Conservation (phyloP, 2,797 vertebrate genomes). For the Lutjanus argentimaculatus region DNA sequence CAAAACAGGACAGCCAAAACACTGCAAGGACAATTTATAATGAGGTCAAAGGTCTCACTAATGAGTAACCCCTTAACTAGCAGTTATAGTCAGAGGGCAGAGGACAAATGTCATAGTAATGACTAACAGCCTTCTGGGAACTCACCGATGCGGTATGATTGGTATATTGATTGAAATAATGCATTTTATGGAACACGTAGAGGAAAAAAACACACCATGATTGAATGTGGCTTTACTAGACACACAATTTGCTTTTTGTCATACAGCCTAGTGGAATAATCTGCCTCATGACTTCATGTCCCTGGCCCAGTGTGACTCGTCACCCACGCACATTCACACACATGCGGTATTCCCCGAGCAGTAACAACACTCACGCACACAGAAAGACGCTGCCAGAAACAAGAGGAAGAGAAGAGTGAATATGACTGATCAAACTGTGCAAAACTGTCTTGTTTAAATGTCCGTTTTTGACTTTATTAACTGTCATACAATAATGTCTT, state of each 20-base stretch:
- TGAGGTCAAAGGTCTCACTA: slow-evolving; percentile 58
- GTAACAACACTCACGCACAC: background rate
- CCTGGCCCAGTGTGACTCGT: background rate
- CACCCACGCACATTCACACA: slow-evolving; percentile 24
- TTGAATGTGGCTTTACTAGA: background rate
- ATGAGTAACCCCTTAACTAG: slow-evolving; percentile 39
- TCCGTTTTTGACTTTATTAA: background rate
- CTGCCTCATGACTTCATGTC: slow-evolving; percentile 28
- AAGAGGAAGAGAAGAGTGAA: background rate
- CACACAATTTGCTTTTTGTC: slow-evolving; percentile 23
- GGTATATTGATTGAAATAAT: slow-evolving; percentile 41
- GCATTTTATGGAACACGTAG: background rate
- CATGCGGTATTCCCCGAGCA: background rate
- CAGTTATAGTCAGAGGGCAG: slow-evolving; percentile 30
- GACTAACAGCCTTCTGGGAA: slow-evolving; percentile 28
- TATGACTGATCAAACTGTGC: slow-evolving; percentile 1
- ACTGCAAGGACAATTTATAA: slow-evolving; percentile 33
- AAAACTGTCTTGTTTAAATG: background rate
- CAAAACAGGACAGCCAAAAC: background rate
- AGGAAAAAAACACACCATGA: background rate
- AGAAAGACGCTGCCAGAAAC: background rate
- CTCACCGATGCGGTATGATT: background rate
- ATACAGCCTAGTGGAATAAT: slow-evolving; percentile 13
- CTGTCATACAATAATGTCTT: background rate
- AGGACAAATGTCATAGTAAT: slow-evolving; percentile 35